Evolutionary conservation across 2,113 vertebrate genomes (phyloP), one percentile per base, ranked within the genome.

Genomic region (Pelodiscus sinensis): DNA sequence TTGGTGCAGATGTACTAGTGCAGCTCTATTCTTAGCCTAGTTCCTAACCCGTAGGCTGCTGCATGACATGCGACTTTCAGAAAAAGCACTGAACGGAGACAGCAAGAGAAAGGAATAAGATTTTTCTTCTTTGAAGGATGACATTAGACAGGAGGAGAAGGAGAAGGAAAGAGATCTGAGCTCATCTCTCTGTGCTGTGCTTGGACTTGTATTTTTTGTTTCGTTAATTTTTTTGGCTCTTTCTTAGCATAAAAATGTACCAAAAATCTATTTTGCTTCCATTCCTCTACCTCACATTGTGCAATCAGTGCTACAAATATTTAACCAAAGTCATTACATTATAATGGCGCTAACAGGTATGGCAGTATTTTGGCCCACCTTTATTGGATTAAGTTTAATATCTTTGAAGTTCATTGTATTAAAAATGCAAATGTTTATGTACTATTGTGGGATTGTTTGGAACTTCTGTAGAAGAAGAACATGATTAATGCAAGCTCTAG

Each of bases 181-280:
- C 84, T 94, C 77, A 71, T 85, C 86, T 83, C 87, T 88, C 55
- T 73, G n/a, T n/a, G 55, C 79, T 79, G 27, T n/a, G 52, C 38
- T 82, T 81, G 81, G 24, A 5, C 11, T 51, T n/a, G 79, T 88
- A 79, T 92, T 55, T 85, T 88, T 84, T 3, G 7, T 35, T 87
- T 55, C 50, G 65, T 91, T 68, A 35, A 29, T 18, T n/a, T 35
- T 68, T 79, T 81, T 91, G 84, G 68, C 54, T 85, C 85, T 71
- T 84, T 82, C 6, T 29, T 65, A 57, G 65, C 75, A 29, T 54
- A 84, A 92, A 80, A 90, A 79, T 22, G 50, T 44, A 62, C 19
- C 15, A 8, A 38, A 55, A n/a, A 21, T 55, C 29, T 85, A 55
- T 78, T 82, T 87, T 82, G 73, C 25, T 92, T 79, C 65, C 84